Evolutionary conservation across 1,140 invertebrate species (phyloP), one percentile per base, ranked within the genome.

Genomic region (Bombus haemorrhoidalis): DNA sequence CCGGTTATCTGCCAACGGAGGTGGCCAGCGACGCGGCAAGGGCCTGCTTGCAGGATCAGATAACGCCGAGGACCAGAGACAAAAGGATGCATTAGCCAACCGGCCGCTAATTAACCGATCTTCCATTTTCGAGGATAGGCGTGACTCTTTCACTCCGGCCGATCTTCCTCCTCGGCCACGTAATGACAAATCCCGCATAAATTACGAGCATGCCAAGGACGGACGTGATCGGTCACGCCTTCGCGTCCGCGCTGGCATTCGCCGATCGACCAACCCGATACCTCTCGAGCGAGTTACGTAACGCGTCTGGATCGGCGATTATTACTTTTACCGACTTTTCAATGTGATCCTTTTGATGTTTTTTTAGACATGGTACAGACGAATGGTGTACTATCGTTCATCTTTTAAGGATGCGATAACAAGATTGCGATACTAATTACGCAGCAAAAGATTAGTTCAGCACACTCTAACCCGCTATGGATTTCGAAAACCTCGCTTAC

Each of bases 101-200:
- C 71, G 78, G 90, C 91, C 89, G 91, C 93, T 94, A 94, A 94
- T 94, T 94, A 93, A 89, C 89, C 86, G 90, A 86, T 91, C 89
- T 91, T 90, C 87, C 88, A 92, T 92, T 93, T 92, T 88, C 89
- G 81, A 89, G 87, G 68, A 91, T 87, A 93, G 91, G 88, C 90
- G 91, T 91, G 88, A 91, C 90, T 59, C 37, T 37, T 39, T 76
- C 53, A 3, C 77, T 74, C 34, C 71, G 57, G 59, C 28, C 84
- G 77, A 83, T 86, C 85, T 89, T 71, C 57, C 13, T 32, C 8
- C 34, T 18, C n/a, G 39, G 53, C 59, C 73, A 59, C 83, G 80
- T 81, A 81, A 93, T 93, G 92, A 94, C 92, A 94, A 94, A 94
- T 93, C 92, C 89, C 85, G 92, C 92, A 94, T 93, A 94, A 94